Conservation (phyloP, 2,113 vertebrate species). For the Sorex araneus region DNA sequence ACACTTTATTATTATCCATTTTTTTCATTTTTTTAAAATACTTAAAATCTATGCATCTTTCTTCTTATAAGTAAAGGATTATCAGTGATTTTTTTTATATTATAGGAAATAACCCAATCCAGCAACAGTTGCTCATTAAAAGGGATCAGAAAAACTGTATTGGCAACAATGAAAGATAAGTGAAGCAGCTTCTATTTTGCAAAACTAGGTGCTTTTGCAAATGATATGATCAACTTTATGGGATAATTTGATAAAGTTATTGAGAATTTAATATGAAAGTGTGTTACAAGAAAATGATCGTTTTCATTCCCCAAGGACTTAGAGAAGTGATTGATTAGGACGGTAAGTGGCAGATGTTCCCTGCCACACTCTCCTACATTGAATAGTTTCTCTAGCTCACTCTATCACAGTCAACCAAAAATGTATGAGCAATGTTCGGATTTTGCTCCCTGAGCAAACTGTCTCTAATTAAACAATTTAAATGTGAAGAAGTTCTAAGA, state of each 20-base stretch:
- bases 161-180: background rate
- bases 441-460: too few relatives aligned
- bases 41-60: background rate
- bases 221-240: background rate
- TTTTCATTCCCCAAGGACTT: background rate
- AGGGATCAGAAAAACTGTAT: background rate
- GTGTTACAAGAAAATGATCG: background rate
- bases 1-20: background rate
- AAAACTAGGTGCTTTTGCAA: background rate
- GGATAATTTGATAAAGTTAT: background rate
- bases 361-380: too few relatives aligned
- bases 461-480: background rate
- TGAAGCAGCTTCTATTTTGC: too few relatives aligned
- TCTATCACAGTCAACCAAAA: background rate
- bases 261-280: background rate
- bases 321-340: accelerated
- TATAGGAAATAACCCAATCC: background rate
- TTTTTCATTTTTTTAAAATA: background rate
- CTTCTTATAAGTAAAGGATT: background rate
- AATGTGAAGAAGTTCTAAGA: background rate
- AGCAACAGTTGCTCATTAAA: background rate
- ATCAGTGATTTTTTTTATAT: background rate
- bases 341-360: too few relatives aligned
- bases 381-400: background rate
- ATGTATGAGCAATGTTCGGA: background rate